Evolutionary conservation across 2,113 vertebrate species (phyloP), one percentile per base, ranked within the genome.

Genomic region (Antidorcas marsupialis): DNA sequence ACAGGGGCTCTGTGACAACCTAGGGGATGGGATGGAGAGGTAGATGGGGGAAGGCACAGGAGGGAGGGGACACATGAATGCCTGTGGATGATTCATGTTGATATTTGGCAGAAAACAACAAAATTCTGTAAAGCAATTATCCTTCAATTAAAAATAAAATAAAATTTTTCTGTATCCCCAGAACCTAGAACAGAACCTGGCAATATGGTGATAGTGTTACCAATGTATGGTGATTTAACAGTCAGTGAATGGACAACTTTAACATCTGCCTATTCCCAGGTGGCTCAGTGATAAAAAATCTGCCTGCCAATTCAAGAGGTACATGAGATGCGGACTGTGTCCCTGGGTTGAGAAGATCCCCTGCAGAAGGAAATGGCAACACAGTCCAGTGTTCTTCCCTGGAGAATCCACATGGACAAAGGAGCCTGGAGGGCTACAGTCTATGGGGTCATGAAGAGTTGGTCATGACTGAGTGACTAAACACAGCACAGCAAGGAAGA

Each of bases 401-500:
- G 67, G n/a, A 74, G n/a, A 74, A 39, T 39, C n/a, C n/a, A 67
- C 19, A 12, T 39, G 67, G 67, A 74, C n/a, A 39, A 39, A 74
- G 67, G 67, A 74, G 5, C n/a, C 67, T 74, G 19, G 67, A 36
- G 19, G 67, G 10, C n/a, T 74, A 23, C 4, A 23, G n/a, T 39
- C 67, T 23, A 12, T 39, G n/a, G 67, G n/a, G 10, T 39, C n/a
- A 12, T 0, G 2, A 71, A 71, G 19, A 39, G n/a, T 12, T 39
- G 21, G n/a, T 36, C 67, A 39, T 39, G 19, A 36, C 67, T 36
- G n/a, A 74, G n/a, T 36, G 27, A 74, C n/a, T 74, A 12, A 74
- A 39, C n/a, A 23, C 10, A 67, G 67, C 67, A 23, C 19, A 74
- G 95, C 78, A 98, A 98, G 78, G 36, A 97, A 97, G 96, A 97